Evolutionary conservation across 2,888 invertebrate species (phyloP), one percentile per base, ranked within the genome.

Genomic region (Ormyrus nitidulus): DNA sequence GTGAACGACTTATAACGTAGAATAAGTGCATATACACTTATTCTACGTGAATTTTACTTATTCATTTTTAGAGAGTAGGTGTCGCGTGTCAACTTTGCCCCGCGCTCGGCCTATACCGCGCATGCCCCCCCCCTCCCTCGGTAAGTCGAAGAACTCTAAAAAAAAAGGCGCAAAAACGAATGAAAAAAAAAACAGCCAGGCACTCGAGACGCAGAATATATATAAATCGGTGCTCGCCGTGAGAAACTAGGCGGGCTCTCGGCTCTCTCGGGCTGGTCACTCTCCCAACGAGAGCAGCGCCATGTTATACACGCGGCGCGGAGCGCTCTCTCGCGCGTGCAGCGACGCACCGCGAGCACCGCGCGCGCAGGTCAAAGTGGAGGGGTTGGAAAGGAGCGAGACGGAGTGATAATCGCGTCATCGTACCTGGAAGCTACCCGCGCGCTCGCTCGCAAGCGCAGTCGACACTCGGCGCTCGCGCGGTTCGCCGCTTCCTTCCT

Each of bases 401-500:
- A 75, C 70, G 66, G 48, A 48, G 58, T 49, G 54, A 75, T 64
- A 66, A 71, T 13, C 77, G 77, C 68, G 77, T 72, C 62, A 64
- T 58, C 62, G 70, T 66, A 65, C 64, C 70, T 73, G 48, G 69
- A 58, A 51, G 72, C 51, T 46, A 65, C 69, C 65, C 61, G 72
- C 56, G 11, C 53, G 59, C 44, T 5, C 48, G 54, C 64, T 51
- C 46, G 78, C 61, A 66, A 69, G 79, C 79, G 78, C 81, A 81
- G 81, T 81, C 81, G 81, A 53, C 66, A 9, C 56, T 71, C 65
- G 77, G 77, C 70, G 71, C 77, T 81, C 81, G 77, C 61, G 81
- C 74, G 77, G 59, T 59, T 46, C 65, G 48, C 74, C 58, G 53
- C 70, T 19, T 19, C 2, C 49, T 48, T 58, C 49, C 19, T 19